phyloP scores from a whole-genome alignment of 2,888 invertebrate species.

The Hyles lineata region DNA sequence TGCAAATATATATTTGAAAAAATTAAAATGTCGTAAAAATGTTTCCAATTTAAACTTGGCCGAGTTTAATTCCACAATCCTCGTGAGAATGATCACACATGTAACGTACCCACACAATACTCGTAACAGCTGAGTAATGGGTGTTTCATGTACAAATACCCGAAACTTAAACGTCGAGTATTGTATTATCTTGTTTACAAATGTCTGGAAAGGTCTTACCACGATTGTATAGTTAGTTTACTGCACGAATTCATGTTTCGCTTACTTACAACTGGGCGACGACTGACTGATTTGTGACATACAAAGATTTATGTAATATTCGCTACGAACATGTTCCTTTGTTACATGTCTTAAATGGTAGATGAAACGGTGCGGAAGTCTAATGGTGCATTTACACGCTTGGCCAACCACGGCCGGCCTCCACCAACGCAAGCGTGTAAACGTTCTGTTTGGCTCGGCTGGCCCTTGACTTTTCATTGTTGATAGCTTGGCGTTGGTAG shows the following conservation, averaged over 20 bases:
- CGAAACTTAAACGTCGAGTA: conserved; percentile 7
- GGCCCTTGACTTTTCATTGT: too few species aligned
- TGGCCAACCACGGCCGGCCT: too few species aligned
- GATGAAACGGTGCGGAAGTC: too few species aligned
- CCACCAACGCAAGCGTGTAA: too few species aligned
- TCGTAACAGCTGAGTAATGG: background rate
- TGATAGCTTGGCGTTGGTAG: too few species aligned
- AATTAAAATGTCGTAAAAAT: too few species aligned
- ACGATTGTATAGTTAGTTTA: conserved; percentile 1
- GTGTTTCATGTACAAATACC: background rate
- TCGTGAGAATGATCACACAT: background rate
- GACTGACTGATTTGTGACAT: background rate
- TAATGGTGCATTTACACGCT: too few species aligned
- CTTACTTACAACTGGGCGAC: background rate
- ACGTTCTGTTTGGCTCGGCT: too few species aligned
- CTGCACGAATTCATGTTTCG: background rate
- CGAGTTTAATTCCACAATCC: background rate
- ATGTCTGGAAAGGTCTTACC: conserved; percentile 5
- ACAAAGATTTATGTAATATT: background rate
- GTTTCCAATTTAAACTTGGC: too few species aligned
- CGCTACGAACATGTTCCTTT: background rate
- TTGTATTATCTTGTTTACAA: conserved; percentile 1
- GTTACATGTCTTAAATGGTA: too few species aligned
- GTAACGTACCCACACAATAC: background rate
- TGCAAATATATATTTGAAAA: too few species aligned